Evolutionary conservation across 2,797 vertebrate genomes (phyloP).

Genomic region (Eremophila alpestris): DNA sequence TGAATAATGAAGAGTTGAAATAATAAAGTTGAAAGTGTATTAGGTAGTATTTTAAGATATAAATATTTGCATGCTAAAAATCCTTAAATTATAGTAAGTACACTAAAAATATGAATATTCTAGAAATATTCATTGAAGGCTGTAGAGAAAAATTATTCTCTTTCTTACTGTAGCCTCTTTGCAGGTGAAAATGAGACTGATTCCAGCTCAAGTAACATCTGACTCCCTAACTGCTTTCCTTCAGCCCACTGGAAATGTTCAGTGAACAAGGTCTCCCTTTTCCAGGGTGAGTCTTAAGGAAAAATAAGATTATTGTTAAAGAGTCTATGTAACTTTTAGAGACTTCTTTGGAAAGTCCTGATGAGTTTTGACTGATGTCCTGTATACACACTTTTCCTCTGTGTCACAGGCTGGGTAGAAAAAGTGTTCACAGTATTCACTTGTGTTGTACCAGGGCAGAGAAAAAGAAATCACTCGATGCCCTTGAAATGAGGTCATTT

Average conservation of each 20-base stretch:
- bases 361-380: neutral
- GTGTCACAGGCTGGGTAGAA: neutral
- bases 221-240: neutral
- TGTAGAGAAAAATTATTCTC: neutral
- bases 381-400: too few species aligned
- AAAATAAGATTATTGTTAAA: neutral
- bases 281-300: neutral
- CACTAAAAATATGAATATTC: neutral
- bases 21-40: neutral
- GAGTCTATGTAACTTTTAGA: neutral
- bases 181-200: neutral
- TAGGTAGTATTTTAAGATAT: neutral
- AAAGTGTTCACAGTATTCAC: neutral
- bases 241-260: neutral
- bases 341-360: neutral
- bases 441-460: neutral
- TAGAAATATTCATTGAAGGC: neutral
- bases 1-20: neutral
- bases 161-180: neutral
- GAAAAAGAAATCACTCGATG: slow-evolving; percentile 16
- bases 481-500: slow-evolving; percentile 70
- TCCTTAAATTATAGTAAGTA: neutral
- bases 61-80: neutral
- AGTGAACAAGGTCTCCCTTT: neutral
- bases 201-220: neutral